Percentiles rank a stretch among this genome's conserved stretches.
phyloP scores from a whole-genome alignment of 2,888 invertebrate genomes.

The Drosophila mulleri region DNA sequence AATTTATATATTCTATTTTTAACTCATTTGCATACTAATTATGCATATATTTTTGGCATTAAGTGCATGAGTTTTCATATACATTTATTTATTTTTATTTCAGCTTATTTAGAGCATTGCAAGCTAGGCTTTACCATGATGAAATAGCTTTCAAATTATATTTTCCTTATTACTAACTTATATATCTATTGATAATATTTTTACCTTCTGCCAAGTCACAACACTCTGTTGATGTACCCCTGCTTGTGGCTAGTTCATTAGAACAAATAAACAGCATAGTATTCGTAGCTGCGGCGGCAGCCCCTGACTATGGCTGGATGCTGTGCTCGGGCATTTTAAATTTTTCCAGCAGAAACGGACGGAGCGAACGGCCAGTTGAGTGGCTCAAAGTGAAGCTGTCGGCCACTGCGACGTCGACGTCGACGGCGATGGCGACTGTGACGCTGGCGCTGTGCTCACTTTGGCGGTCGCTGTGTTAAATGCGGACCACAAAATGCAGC shows the following conservation, averaged over 20 bases:
- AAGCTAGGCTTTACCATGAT: no score
- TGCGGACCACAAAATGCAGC: slow-evolving; percentile 75
- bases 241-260: slow-evolving; percentile 11
- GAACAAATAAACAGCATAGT: slow-evolving; percentile 60
- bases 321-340: slow-evolving; percentile 69
- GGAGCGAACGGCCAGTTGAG: slow-evolving; percentile 20
- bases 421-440: slow-evolving; percentile 9
- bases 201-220: neutral
- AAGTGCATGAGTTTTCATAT: no score
- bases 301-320: slow-evolving; percentile 40
- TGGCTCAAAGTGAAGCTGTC: slow-evolving; percentile 44
- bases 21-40: no score
- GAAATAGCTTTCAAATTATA: no score
- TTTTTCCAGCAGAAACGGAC: slow-evolving; percentile 47
- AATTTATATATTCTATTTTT: no score
- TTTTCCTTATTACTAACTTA: neutral
- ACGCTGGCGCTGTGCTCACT: slow-evolving; percentile 33
- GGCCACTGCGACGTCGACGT: slow-evolving; percentile 8
- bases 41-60: no score
- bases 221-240: slow-evolving; percentile 10
- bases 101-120: no score
- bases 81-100: no score
- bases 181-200: neutral
- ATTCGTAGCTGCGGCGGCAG: slow-evolving; percentile 41
- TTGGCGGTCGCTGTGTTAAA: slow-evolving; percentile 71